Percentiles rank a stretch among this genome's conserved stretches.
Conservation (phyloP, 1,140 invertebrate genomes). For the Nasonia longicornis region DNA sequence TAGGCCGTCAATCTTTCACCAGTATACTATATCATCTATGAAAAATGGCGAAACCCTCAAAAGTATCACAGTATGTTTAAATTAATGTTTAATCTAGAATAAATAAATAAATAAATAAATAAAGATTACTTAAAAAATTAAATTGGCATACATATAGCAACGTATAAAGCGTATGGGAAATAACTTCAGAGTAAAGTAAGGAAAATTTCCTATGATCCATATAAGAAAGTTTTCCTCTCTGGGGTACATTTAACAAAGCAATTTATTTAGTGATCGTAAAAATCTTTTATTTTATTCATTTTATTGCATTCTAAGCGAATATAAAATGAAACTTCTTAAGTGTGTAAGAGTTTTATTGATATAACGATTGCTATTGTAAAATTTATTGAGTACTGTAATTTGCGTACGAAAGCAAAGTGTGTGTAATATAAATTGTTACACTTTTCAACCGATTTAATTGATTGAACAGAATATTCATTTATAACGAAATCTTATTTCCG, state of each 20-base stretch:
- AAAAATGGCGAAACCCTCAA: no score
- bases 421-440: neutral
- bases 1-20: no score
- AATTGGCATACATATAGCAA: no score
- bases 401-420: neutral
- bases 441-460: neutral
- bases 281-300: neutral
- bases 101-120: no score
- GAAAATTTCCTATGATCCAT: neutral
- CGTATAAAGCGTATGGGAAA: no score
- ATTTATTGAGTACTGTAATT: neutral
- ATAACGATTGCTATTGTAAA: neutral
- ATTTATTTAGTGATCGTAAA: conserved; percentile 3
- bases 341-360: neutral
- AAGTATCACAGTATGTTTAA: no score
- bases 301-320: neutral
- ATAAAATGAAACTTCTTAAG: neutral
- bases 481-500: neutral
- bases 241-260: neutral
- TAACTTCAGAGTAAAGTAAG: neutral
- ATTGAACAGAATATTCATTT: neutral
- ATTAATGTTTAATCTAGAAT: no score
- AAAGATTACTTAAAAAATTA: no score
- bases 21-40: no score
- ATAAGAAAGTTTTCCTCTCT: neutral